Base-by-base conservation (phyloP, 2,797 vertebrate species). In the Oophaga sylvatica region DNA sequence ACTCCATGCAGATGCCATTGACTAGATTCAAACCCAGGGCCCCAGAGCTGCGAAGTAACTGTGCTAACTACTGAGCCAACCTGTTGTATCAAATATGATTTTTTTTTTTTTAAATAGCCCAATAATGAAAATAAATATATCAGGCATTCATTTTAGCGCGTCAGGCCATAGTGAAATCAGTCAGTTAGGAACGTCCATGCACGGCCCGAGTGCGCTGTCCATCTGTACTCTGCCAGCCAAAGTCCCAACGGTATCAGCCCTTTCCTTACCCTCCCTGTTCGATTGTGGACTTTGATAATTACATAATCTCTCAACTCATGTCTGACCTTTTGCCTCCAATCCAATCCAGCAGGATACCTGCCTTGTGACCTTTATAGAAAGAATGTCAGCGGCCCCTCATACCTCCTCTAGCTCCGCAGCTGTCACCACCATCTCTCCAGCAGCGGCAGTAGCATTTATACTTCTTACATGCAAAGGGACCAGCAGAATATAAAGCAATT, bases 221-320 rank as follows among this genome's bases (percentile, higher is more conserved):
- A 78, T 77, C 59, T 63, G 45, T 56, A 65, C 45, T 78, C 59
- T 63, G 59, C n/a, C 41, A 67, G 83, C 60, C 56, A 22, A 76
- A 85, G 20, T 56, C 83, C 83, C 83, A 65, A 20, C 19, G 59
- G 80, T 89, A 89, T 90, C 90, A 88, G 90, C 91, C 90, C 90
- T 90, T 90, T 45, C 22, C 53, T 95, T 95, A 95, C 94, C 95
- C 95, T 94, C 95, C 93, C 90, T 92, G 96, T 98, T 98, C 96
- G 97, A 97, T 98, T 97, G 96, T 96, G 96, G 97, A 96, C 97
- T 98, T 97, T 97, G 96, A 98, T 98, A 96, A 96, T 97, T 97
- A 96, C 97, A 97, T 98, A 97, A 97, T 97, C 96, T 97, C 97
- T 98, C 97, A 96, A 96, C 96, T 97, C 95, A 95, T 96, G 95